A percentile compares a stretch with the other conserved stretches of the same genome.
Evolutionary conservation across 2,888 invertebrate genomes (phyloP).

Genomic region (Metallyticus violacea): DNA sequence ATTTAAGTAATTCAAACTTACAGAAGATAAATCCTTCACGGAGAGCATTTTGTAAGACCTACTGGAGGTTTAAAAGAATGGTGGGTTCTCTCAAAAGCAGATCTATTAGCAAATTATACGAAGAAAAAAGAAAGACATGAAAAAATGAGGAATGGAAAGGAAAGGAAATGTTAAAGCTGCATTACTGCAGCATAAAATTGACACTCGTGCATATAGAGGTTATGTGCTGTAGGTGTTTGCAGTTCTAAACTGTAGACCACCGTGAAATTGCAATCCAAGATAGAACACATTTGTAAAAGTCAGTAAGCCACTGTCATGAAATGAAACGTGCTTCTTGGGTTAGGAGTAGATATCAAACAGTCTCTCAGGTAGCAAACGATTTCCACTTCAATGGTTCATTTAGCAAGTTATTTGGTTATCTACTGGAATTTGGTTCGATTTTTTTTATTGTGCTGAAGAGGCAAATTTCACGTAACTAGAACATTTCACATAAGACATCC

Average conservation of each 20-base stretch:
- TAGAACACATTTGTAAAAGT: too few species aligned
- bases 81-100: background rate
- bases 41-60: background rate
- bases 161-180: background rate
- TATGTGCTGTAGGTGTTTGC: background rate
- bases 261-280: background rate
- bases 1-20: too few species aligned
- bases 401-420: too few species aligned
- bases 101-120: background rate
- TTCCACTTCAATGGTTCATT: too few species aligned
- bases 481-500: too few species aligned
- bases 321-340: background rate
- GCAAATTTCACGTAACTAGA: too few species aligned
- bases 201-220: background rate
- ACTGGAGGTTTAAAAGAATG: background rate
- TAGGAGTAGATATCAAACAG: background rate
- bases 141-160: background rate
- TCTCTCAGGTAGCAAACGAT: too few species aligned
- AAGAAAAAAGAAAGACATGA: background rate
- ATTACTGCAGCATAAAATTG: background rate
- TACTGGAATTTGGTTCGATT: too few species aligned
- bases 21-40: background rate
- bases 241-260: background rate
- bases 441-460: too few species aligned
- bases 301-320: background rate